Evolutionary conservation across 2,888 invertebrate species (phyloP).

Genomic region (Chalcis sispes): DNA sequence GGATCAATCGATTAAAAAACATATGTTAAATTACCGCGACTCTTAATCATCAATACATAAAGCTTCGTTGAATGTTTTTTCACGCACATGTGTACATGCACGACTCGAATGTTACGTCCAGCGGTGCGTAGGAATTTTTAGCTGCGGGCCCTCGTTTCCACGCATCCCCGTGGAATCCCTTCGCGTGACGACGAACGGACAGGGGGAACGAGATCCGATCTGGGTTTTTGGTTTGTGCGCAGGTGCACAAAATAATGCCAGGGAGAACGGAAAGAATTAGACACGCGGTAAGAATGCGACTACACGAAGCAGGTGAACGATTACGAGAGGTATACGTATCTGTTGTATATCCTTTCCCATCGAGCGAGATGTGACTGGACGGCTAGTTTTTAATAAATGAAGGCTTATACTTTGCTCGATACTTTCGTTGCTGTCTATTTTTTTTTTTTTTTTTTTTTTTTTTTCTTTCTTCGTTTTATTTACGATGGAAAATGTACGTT

Average conservation of each 20-base stretch:
- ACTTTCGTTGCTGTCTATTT: neutral
- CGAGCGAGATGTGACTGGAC: constrained; percentile 17
- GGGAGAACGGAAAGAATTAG: neutral
- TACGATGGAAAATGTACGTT: too few species aligned
- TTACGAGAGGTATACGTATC: neutral
- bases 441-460: neutral
- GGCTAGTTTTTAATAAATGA: constrained; percentile 40
- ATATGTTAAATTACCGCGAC: too few species aligned
- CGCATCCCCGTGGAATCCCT: neutral
- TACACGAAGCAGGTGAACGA: constrained; percentile 48
- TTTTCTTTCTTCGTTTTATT: neutral
- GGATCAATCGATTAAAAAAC: too few species aligned
- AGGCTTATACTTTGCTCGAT: constrained; percentile 5
- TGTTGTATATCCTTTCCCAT: constrained; percentile 16
- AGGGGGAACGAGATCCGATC: constrained; percentile 36
- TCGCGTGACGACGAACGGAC: neutral
- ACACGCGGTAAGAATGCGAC: neutral
- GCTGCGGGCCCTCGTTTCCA: neutral
- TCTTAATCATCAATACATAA: too few species aligned
- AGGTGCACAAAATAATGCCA: constrained; percentile 28
- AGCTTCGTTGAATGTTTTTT: too few species aligned
- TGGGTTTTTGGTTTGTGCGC: constrained; percentile 27
- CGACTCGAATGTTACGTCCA: too few species aligned
- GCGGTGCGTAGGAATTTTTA: too few species aligned
- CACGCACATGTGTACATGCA: too few species aligned